These are phyloP conservation scores for Albula goreensis DNA, from an alignment of 2,113 vertebrate species.

Conservation along the genomic window DNA sequence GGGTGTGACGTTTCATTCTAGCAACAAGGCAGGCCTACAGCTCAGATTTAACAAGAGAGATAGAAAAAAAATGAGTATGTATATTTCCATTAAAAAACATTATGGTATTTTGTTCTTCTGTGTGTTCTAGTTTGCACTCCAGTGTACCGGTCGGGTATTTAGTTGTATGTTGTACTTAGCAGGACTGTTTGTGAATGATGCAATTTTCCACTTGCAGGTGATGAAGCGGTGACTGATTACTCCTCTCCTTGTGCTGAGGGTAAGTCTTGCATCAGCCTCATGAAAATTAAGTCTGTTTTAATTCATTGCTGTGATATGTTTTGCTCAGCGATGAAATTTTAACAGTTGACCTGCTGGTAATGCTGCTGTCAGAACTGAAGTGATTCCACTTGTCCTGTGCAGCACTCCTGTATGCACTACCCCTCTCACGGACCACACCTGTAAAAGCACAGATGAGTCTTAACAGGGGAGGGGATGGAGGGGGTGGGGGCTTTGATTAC, in stretches of 20 bases:
- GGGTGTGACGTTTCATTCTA: no score
- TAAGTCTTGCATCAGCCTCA: conserved; percentile 33
- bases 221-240: conserved; percentile 60
- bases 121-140: no score
- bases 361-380: background rate
- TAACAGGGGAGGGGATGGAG: no score
- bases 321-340: background rate
- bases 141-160: no score
- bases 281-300: background rate
- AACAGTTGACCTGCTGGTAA: background rate
- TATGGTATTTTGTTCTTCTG: no score
- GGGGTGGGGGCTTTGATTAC: background rate
- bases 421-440: background rate
- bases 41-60: no score
- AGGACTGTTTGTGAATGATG: background rate
- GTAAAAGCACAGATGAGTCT: background rate
- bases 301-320: background rate
- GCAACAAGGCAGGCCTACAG: no score
- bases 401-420: no score
- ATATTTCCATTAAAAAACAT: no score
- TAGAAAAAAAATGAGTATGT: no score
- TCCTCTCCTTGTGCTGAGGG: conserved; percentile 61
- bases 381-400: background rate
- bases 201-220: conserved; percentile 48
- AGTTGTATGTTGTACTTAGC: background rate